These are phyloP conservation scores for Epirrhoe tristata DNA, from an alignment of 2,888 invertebrate genomes.

Conservation along the genomic window DNA sequence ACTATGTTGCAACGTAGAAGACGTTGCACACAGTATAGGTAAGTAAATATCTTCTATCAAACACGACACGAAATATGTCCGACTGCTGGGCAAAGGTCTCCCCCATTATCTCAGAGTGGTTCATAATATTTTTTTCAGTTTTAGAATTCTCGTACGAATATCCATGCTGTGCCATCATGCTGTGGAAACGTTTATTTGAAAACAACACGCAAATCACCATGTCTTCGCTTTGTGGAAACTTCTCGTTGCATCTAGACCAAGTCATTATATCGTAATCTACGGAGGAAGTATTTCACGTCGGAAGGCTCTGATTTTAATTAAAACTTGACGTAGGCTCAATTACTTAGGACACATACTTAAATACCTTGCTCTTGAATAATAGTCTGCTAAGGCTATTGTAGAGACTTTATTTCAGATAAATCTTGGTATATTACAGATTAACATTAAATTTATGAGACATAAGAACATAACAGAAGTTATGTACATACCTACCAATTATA, in stretches of 20 bases:
- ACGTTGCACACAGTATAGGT: no score
- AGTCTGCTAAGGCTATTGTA: neutral
- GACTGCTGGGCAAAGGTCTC: no score
- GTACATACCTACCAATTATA: no score
- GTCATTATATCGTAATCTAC: constrained; percentile 55
- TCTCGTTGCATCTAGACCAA: constrained; percentile 39
- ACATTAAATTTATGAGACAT: no score
- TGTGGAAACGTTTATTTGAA: constrained; percentile 20
- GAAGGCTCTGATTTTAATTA: constrained; percentile 46
- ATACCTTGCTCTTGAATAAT: constrained; percentile 9
- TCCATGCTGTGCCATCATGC: no score
- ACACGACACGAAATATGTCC: no score
- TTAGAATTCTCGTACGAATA: constrained; percentile 4
- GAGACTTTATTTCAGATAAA: neutral
- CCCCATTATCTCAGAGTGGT: no score
- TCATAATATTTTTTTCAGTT: neutral
- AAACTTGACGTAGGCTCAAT: constrained; percentile 24
- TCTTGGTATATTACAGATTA: neutral
- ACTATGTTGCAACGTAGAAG: no score
- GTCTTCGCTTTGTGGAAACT: constrained; percentile 37
- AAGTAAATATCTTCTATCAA: no score
- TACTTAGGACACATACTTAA: constrained; percentile 21
- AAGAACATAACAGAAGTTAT: no score
- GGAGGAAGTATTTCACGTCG: constrained; percentile 47
- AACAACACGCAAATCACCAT: constrained; percentile 15